Base-by-base conservation (phyloP, 30 jellyfish, hydroid and myxozoan genomes). In the Sanderia malayensis region DNA sequence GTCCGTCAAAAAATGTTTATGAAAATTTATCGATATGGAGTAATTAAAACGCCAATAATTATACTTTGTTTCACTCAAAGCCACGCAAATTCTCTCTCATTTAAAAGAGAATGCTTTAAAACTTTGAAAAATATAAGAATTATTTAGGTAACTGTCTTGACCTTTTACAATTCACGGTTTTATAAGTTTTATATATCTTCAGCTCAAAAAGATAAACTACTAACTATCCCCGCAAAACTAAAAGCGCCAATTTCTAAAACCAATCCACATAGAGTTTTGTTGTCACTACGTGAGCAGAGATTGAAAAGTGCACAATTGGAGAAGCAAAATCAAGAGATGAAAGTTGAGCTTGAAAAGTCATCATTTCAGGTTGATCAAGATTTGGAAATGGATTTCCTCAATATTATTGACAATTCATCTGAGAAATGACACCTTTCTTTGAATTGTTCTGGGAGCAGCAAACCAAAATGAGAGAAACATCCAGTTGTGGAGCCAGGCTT, bases 241-340 rank as follows among this genome's bases (percentile, higher is more conserved):
- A 70, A 70, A 27, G 81, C 81, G 0, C 55, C 81, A 1, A 70
- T 70, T 70, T 44, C 81, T 70, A 57, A 49, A 70, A 70, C 81
- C 26, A 41, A 47, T 22, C 41, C 55, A 25, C 81, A 70, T 0
- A 70, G 81, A 70, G 69, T 70, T 70, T 70, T 70, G 29, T 10
- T 70, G 55, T 11, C 81, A 2, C 68, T 70, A 3, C 70, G 81
- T 24, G 81, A 70, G 69, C 81, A 70, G 41, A 47, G 68, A 21
- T 32, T 70, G 81, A 70, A 70, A 70, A 70, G 47, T 57, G 28
- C 52, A 17, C 81, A 70, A 46, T 37, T 70, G 49, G 81, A 70
- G 69, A 46, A 70, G 37, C 66, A 70, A 46, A 44, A 44, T 20
- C 69, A 70, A 70, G 81, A 70, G 58, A 70, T 70, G 81, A 24